Evolutionary conservation across 1,140 invertebrate species (phyloP).

Genomic region (Aphis gossypii): DNA sequence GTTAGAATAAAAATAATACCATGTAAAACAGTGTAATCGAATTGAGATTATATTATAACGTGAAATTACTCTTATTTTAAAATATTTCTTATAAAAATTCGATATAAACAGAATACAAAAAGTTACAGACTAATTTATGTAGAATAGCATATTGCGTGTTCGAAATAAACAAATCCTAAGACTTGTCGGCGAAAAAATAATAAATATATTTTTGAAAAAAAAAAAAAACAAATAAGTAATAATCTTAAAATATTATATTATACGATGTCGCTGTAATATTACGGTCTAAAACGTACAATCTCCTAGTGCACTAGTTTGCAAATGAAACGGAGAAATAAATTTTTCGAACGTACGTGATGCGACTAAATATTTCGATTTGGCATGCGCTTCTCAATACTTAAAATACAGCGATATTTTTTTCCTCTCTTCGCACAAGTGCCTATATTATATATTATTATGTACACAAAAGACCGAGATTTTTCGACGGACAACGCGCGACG

Average conservation of each 20-base stretch:
- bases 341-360: background rate
- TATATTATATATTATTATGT: background rate
- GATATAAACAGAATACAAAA: background rate
- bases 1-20: background rate
- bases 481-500: background rate
- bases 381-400: background rate
- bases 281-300: background rate
- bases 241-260: background rate
- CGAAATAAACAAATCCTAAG: background rate
- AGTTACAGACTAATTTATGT: background rate
- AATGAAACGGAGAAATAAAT: slow-evolving; percentile 3
- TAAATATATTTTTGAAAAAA: background rate
- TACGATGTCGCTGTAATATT: background rate
- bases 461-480: background rate
- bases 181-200: background rate
- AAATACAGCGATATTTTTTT: background rate
- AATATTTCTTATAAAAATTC: background rate
- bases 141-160: background rate
- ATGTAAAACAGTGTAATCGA: background rate
- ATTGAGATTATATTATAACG: slow-evolving; percentile 20
- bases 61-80: background rate
- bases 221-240: background rate
- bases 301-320: background rate
- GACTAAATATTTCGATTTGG: background rate
- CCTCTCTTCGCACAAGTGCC: background rate